Base-by-base conservation (phyloP, 2,888 invertebrate species). In the Heliconius erato region DNA sequence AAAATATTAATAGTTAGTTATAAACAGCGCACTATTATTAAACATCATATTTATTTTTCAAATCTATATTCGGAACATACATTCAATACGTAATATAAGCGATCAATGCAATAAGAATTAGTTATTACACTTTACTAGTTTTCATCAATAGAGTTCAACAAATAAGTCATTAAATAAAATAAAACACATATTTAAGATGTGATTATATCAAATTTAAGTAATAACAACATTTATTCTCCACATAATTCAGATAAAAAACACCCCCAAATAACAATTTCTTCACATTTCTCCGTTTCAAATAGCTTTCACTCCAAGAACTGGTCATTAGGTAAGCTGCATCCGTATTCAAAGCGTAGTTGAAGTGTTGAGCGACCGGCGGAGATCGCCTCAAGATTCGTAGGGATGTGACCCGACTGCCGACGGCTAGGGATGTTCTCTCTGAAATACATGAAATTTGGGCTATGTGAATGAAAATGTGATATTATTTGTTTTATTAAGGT, bases 371-470 rank as follows among this genome's bases (percentile, higher is more conserved):
- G 82, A 78, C 80, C 77, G 78, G 72, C 69, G 78, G 84, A 82
- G 82, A 84, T 84, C 84, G 82, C 78, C 82, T 63, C 84, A 84
- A 84, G 84, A 82, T 84, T 69, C 80, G 35, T 49, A 63, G 19
- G 63, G 40, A 84, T 82, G 84, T 84, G 84, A 82, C 68, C 72
- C 63, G 82, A 80, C 82, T 84, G 44, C 65, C 32, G 69, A 77
- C 32, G 63, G 26, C 59, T 81, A 81, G 71, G 44, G 81, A 77
- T 81, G 77, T 28, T 19, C 23, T 44, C 44, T 28, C 9, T 7
- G 0, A 49, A 72, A 44, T 3, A 72, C 9, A 28, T 72, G 4
- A 16, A 26, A 72, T 49, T 72, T 32, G 2, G 68, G 35, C 68
- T 35, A 23, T 19, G 32, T 68, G 9, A 69, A 69, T 69, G 9